Evolutionary conservation across 2,113 vertebrate species (phyloP).

Genomic region (Gasterosteus aculeatus): DNA sequence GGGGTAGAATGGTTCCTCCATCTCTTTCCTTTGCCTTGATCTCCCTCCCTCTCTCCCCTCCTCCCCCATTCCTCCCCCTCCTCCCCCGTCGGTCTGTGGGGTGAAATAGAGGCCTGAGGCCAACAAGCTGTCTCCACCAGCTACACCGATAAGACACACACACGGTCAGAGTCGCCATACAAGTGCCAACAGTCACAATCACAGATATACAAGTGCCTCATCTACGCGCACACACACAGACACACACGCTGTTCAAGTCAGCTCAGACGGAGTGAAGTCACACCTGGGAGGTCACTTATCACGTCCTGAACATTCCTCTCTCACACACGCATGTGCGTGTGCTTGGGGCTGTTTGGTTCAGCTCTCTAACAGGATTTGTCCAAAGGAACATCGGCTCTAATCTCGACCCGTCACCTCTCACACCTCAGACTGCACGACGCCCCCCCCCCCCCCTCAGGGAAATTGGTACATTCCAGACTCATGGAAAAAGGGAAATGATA

Average conservation of each 20-base stretch:
- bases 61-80: background rate
- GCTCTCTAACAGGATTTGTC: constrained; percentile 67
- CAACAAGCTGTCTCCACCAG: constrained; percentile 73
- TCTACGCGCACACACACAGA: background rate
- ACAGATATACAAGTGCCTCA: constrained; percentile 28
- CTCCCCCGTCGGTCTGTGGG: constrained; percentile 59
- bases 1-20: background rate
- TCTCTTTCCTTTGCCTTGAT: background rate
- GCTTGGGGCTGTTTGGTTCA: constrained; percentile 60
- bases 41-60: background rate
- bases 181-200: constrained; percentile 50
- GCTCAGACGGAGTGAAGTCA: constrained; percentile 32
- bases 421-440: constrained; percentile 18
- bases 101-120: constrained; percentile 71
- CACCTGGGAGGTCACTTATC: constrained; percentile 45
- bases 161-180: constrained; percentile 22
- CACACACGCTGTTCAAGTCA: constrained; percentile 32
- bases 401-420: constrained; percentile 51
- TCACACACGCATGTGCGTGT: background rate
- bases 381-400: constrained; percentile 61
- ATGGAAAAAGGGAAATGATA: background rate
- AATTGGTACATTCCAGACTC: constrained; percentile 29
- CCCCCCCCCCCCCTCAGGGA: background rate
- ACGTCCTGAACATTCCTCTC: constrained; percentile 13
- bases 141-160: constrained; percentile 68